Evolutionary conservation across 2,113 vertebrate species (phyloP), one percentile per base, ranked within the genome.

Genomic region (Rousettus leschenaultii): DNA sequence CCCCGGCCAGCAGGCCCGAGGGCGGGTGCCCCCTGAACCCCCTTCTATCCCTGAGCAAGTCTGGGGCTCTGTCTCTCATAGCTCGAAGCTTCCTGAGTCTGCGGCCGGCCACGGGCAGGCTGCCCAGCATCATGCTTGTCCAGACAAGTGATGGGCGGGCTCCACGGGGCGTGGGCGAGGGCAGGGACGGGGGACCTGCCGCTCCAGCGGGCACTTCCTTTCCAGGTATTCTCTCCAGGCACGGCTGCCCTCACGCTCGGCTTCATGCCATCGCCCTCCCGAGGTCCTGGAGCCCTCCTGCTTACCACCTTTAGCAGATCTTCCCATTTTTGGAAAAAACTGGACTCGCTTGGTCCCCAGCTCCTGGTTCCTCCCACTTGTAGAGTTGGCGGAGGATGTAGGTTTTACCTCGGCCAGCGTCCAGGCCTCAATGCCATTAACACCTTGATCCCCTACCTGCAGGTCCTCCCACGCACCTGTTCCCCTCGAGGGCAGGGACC

Each of bases 191-290:
- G 22, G 57, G 66, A 35, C 38, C 14, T 12, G 35, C 45, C 18
- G 45, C 45, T 48, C 11, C 9, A 48, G 45, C 4, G 9, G 0
- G 0, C 0, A 1, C 8, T 15, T 61, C 70, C 28, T 16, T 19
- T 12, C 11, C 22, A 22, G 24, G 43, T 22, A 16, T 5, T 2
- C 4, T 18, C 30, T 30, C n/a, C 4, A 2, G 1, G n/a, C 16
- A 2, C 4, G 0, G 13, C 35, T 22, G 74, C 40, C 51, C 65
- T 57, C 28, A 21, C 0, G 0, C 2, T 7, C 2, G 12, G 59
- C 18, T 33, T 35, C 68, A 12, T 13, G 13, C 6, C 40, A 38
- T 24, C 38, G 13, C 0, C 22, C 55, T 5, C n/a, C 2, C 1
- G 16, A 6, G 16, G 30, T 8, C 55, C 26, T 0, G 7, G 12